Conservation (phyloP, 1,140 invertebrate genomes). For the Berghia stephanieae region DNA sequence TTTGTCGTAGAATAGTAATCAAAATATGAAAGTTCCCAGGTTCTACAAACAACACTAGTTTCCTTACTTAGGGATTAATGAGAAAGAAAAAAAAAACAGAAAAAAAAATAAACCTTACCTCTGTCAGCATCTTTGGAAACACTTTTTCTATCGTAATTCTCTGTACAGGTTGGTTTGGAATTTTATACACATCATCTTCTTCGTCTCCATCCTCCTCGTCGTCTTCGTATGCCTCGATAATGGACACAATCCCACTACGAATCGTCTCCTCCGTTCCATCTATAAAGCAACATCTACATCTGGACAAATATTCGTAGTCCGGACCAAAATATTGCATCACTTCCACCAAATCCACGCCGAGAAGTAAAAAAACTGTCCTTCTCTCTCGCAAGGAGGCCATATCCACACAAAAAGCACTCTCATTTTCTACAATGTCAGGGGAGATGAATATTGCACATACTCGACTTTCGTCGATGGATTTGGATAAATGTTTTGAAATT, state of each 20-base stretch:
- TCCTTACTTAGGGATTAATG: no score
- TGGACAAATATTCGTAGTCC: neutral
- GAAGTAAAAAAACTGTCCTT: neutral
- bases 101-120: no score
- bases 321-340: neutral
- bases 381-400: neutral
- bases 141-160: neutral
- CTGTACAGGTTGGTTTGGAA: neutral
- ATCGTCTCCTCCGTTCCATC: neutral
- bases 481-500: neutral
- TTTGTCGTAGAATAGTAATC: no score
- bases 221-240: slow-evolving; percentile 16
- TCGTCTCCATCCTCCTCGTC: neutral
- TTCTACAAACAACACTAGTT: no score
- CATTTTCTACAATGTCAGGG: neutral
- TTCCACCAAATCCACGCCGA: slow-evolving; percentile 17
- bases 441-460: neutral
- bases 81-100: no score
- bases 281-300: neutral
- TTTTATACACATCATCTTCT: neutral
- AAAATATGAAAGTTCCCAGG: no score
- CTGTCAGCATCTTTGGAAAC: neutral
- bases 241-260: neutral
- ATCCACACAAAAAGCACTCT: neutral
- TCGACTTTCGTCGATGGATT: neutral